These are phyloP conservation scores for Embidobia sp. DNA, from an alignment of 2,888 invertebrate genomes.

Conservation along the genomic window DNA sequence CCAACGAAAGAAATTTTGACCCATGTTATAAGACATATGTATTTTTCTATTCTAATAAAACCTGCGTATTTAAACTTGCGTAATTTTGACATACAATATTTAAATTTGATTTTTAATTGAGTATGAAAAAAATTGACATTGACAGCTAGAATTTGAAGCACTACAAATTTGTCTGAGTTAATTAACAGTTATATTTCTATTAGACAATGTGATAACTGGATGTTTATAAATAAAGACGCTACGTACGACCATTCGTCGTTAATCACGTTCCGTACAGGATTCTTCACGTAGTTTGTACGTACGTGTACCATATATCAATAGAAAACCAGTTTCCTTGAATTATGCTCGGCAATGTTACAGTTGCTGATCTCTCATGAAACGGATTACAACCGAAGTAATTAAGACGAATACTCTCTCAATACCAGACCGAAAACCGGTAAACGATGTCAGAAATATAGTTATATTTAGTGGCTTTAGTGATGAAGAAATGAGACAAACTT, in stretches of 20 bases:
- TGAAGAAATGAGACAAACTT: constrained; percentile 23
- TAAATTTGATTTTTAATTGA: too few relatives aligned
- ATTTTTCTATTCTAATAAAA: too few relatives aligned
- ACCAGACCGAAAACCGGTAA: constrained; percentile 44
- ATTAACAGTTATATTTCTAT: background rate
- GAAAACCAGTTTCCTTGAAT: constrained; percentile 48
- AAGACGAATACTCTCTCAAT: constrained; percentile 43
- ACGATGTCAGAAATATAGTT: constrained; percentile 36
- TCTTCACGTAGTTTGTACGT: constrained; percentile 4
- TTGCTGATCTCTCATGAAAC: constrained; percentile 34
- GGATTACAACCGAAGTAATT: constrained; percentile 53
- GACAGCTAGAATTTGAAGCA: too few relatives aligned
- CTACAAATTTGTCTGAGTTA: background rate
- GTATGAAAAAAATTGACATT: too few relatives aligned
- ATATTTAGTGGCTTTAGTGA: constrained; percentile 25
- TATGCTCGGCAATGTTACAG: constrained; percentile 37
- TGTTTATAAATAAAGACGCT: constrained; percentile 5
- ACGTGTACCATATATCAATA: constrained; percentile 26
- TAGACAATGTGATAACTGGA: background rate
- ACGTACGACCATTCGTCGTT: background rate
- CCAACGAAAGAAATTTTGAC: too few relatives aligned
- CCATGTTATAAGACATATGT: too few relatives aligned
- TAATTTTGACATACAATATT: too few relatives aligned
- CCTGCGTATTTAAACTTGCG: too few relatives aligned
- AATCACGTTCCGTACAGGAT: constrained; percentile 16